Base-by-base conservation (phyloP, 2,113 vertebrate species). In the Gallinago undulata region DNA sequence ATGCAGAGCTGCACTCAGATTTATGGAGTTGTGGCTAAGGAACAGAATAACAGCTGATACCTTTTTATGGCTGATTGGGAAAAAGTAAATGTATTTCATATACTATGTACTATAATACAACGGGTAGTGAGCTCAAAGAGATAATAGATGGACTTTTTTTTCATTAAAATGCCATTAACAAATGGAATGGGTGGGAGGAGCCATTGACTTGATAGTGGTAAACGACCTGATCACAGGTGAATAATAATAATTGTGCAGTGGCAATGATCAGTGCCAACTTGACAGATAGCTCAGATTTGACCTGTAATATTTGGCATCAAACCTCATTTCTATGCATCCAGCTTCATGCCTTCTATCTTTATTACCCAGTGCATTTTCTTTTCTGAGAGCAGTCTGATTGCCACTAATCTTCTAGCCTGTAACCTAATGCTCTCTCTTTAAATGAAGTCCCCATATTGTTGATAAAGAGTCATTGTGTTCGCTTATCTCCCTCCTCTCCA, bases 351-450 rank as follows among this genome's bases (percentile, higher is more conserved):
- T 96, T 95, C 95, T 94, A 79, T 97, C 96, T 94, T 91, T 95
- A 95, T 96, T 94, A 94, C 67, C 77, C 91, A 83, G 90, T 55
- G 78, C 94, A 90, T 96, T 96, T 94, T 94, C 95, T 77, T 94
- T 87, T 55, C 94, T 63, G 94, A 92, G 91, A 91, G 93, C 81
- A 48, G 84, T n/a, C 85, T 94, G 94, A 96, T 94, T 94, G 94
- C 96, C 95, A 68, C 92, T 95, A 92, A 97, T 95, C 92, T 95
- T 76, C 74, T 56, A 84, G 94, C 84, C 95, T 91, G 91, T 90
- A 95, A 95, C 90, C 93, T 96, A 94, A 94, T 87, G 95, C 91
- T 94, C 95, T 87, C 80, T 92, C 91, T 93, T 93, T 96, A 96
- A 97, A 96, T 93, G 89, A 97, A 89, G 84, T 92, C 89, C 73